Evolutionary conservation across 2,888 invertebrate genomes (phyloP), one percentile per base, ranked within the genome.

Genomic region (Agrenia bidenticulata): DNA sequence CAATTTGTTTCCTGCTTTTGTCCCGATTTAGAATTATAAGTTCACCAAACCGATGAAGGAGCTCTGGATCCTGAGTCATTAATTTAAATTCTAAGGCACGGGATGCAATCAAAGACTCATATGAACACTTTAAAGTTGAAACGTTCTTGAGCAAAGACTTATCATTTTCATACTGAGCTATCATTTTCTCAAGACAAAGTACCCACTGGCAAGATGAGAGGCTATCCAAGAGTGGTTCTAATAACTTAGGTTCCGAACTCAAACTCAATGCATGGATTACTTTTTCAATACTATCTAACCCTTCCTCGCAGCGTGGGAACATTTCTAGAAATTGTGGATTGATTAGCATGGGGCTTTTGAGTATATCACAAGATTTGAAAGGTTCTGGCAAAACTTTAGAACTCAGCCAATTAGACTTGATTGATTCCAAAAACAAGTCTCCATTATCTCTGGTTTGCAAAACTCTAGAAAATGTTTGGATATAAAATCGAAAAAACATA

Each of bases 11-110:
- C 51, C 69, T 74, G 7, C 67, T 59, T 2, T 53, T 64, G 21
- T 75, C 75, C 63, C 74, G 77, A 62, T 78, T 76, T 64, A 79
- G 78, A 4, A 81, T 75, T 19, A 81, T 77, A 9, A 81, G 67
- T 71, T 82, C 82, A 77, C 80, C 81, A 79, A 79, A 80, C 55
- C 80, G 76, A 64, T 82, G 81, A 42, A 77, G 73, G n/a, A 81
- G 77, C 50, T 77, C 77, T 37, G 75, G 73, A 63, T 76, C 76
- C 32, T 32, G 32, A 32, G 32, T 32, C 11, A 7, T 11, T 32
- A 11, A 11, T 32, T 32, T 32, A 32, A 32, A 32, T 32, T 7
- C 32, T n/a, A n/a, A n/a, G n/a, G n/a, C n/a, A n/a, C n/a, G n/a
- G n/a, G n/a, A n/a, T n/a, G n/a, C 11, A 23, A 13, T 54, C 41